phyloP scores from a whole-genome alignment of 2,888 invertebrate genomes.

The Erebia palarica region DNA sequence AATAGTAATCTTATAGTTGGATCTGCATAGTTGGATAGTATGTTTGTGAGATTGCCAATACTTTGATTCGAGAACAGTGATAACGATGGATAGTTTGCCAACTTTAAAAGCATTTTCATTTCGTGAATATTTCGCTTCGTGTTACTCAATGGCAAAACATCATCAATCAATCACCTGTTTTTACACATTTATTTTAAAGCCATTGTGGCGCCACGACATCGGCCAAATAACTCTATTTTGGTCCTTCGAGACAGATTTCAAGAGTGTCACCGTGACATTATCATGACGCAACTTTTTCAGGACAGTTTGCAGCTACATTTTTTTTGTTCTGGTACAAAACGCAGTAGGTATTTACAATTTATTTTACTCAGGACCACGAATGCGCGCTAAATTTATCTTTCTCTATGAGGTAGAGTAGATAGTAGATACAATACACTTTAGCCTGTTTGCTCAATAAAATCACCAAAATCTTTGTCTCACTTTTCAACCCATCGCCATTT shows the following conservation, averaged over 20 bases:
- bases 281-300: neutral
- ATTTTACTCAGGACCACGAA: no score
- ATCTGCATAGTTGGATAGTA: no score
- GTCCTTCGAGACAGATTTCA: neutral
- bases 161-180: constrained; percentile 11
- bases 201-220: neutral
- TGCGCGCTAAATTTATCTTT: no score
- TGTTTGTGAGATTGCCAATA: neutral
- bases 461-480: no score
- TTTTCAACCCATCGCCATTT: no score
- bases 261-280: neutral
- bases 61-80: neutral
- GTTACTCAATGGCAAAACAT: neutral
- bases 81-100: neutral
- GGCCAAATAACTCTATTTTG: constrained; percentile 4
- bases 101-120: neutral
- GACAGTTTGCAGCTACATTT: neutral
- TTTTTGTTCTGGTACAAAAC: neutral
- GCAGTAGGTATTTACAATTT: no score
- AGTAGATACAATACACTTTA: no score
- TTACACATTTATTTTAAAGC: neutral
- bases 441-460: no score
- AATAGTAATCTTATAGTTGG: no score
- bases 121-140: neutral
- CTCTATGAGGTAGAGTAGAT: no score